A percentile compares a stretch with the other conserved stretches of the same genome.
Conservation (phyloP, 2,113 vertebrate species). For the Antechinus flavipes region DNA sequence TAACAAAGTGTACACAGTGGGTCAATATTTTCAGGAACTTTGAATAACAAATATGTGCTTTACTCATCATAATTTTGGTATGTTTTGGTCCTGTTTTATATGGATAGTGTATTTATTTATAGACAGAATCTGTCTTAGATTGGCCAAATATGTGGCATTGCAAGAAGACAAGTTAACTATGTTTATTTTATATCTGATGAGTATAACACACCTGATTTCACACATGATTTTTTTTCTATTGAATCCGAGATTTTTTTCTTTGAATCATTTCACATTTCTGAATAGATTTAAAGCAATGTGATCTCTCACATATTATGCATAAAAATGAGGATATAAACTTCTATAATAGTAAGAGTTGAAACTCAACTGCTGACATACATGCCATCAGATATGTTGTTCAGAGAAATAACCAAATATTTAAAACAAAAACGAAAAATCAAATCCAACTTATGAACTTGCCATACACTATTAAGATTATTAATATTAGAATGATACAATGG, state of each 20-base stretch:
- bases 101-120: accelerated
- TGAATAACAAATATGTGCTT: not conserved
- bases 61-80: accelerated
- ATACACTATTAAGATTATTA: accelerated
- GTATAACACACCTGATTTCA: not conserved
- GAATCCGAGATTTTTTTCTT: not conserved
- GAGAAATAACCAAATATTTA: accelerated
- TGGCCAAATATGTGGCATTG: no score
- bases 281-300: not conserved
- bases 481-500: accelerated
- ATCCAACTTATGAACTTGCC: not conserved
- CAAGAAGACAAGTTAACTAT: not conserved
- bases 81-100: not conserved
- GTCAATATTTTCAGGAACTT: not conserved
- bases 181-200: accelerated
- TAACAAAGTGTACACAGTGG: accelerated
- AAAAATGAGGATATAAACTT: accelerated
- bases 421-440: not conserved
- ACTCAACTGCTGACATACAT: no score
- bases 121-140: not conserved
- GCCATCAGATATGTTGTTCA: accelerated
- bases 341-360: not conserved
- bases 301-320: accelerated
- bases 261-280: not conserved
- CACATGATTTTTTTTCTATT: not conserved